Evolutionary conservation across 2,888 invertebrate genomes (phyloP).

Genomic region (Mayetiola destructor): DNA sequence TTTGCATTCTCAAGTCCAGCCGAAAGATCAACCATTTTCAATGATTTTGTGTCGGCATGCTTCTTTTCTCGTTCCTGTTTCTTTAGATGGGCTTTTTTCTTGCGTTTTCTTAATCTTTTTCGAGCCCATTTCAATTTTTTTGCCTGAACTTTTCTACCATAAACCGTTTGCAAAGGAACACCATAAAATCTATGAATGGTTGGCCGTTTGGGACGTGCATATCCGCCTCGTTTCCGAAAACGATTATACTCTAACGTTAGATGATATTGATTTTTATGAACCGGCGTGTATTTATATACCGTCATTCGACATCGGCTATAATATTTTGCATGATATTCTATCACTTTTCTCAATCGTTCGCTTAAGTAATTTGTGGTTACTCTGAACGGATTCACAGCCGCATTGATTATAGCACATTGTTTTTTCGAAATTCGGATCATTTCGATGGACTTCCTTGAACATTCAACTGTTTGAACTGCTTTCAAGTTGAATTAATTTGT

Average conservation of each 20-base stretch:
- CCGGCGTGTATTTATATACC: background rate
- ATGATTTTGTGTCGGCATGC: too few relatives aligned
- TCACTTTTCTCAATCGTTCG: background rate
- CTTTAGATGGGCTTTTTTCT: background rate
- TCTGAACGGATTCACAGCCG: constrained; percentile 2
- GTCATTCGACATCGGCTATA: background rate
- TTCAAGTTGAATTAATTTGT: too few relatives aligned
- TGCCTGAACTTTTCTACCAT: background rate
- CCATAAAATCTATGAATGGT: background rate
- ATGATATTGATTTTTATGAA: background rate
- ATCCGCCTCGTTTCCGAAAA: background rate
- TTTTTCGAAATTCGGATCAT: constrained; percentile 1
- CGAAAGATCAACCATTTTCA: background rate
- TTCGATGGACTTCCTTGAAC: background rate
- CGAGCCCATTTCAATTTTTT: background rate
- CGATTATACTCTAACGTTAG: background rate
- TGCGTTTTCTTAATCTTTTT: background rate
- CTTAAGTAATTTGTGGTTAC: background rate
- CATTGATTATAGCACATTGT: constrained; percentile 9
- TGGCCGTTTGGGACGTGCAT: background rate
- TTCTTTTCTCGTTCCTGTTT: background rate
- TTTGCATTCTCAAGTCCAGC: background rate
- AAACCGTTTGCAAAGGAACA: background rate
- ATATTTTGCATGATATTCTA: background rate
- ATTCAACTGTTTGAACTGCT: background rate